A percentile compares a stretch with the other conserved stretches of the same genome.
Conservation (phyloP, 2,113 vertebrate genomes). For the Megalops atlanticus region DNA sequence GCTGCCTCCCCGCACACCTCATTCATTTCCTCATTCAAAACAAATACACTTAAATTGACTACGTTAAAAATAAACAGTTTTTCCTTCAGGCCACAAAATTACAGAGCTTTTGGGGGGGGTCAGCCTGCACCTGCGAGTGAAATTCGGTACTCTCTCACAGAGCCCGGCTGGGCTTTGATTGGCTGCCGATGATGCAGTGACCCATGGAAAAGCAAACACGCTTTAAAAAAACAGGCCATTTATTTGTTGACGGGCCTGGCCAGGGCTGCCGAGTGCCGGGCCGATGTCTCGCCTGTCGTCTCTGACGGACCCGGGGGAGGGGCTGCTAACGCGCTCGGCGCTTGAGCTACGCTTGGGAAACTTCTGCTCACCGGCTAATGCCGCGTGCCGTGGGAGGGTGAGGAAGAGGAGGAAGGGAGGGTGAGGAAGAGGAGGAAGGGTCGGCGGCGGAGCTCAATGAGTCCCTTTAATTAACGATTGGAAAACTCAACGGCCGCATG, state of each 20-base stretch:
- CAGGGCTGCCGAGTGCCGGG: neutral
- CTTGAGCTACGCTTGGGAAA: neutral
- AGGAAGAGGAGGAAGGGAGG: neutral
- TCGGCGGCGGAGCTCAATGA: neutral
- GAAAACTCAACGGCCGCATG: neutral
- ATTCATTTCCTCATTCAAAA: constrained; percentile 7
- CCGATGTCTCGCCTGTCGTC: neutral
- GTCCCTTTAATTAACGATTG: neutral
- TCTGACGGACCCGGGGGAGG: neutral
- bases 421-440: neutral
- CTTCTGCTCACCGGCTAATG: neutral
- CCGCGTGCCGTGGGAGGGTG: neutral
- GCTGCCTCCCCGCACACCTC: neutral
- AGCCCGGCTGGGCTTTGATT: neutral
- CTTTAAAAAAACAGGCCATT: neutral
- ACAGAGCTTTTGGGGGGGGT: neutral
- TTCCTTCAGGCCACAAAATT: constrained; percentile 2
- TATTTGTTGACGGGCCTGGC: constrained; percentile 1
- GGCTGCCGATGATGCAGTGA: neutral
- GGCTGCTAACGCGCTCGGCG: neutral
- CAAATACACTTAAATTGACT: constrained; percentile 16
- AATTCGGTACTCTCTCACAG: neutral
- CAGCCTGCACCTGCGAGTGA: constrained; percentile 3
- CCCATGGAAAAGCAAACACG: constrained; percentile 8
- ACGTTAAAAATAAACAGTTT: constrained; percentile 25